Conservation (phyloP, 2,113 vertebrate species). For the Zapornia atra region DNA sequence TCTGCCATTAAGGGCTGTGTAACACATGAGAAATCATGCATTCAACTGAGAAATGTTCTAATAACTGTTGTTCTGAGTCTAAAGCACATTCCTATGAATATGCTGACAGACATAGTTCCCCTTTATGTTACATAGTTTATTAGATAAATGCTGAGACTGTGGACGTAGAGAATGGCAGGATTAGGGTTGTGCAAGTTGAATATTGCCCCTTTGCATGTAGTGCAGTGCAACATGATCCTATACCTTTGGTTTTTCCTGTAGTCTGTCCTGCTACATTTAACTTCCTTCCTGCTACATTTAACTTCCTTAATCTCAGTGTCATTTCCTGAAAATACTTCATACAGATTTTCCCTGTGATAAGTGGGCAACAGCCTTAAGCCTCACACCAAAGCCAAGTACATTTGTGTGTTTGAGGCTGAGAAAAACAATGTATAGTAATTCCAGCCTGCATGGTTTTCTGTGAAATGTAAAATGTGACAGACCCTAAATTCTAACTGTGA, state of each 20-base stretch:
- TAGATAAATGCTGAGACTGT: not conserved
- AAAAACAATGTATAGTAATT: not conserved
- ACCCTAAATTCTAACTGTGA: not conserved
- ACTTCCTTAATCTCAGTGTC: accelerated
- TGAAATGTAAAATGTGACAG: not conserved
- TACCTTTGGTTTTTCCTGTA: not conserved
- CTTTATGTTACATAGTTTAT: not conserved
- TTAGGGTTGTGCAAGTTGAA: not conserved
- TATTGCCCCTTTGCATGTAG: not conserved
- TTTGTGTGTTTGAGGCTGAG: not conserved
- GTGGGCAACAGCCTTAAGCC: not conserved
- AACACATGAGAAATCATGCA: conserved; percentile 59
- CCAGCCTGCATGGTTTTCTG: not conserved
- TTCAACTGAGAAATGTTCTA: conserved; percentile 39
- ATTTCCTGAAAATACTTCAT: not conserved
- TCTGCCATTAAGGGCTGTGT: not conserved
- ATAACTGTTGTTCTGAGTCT: not conserved
- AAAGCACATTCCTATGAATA: not conserved
- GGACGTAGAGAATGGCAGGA: not conserved
- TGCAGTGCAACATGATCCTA: not conserved
- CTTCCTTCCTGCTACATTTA: not conserved
- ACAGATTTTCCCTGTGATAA: not conserved
- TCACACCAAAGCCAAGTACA: not conserved
- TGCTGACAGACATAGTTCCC: not conserved
- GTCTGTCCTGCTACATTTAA: not conserved